Evolutionary conservation across 2,113 vertebrate genomes (phyloP), one percentile per base, ranked within the genome.

Genomic region (Lepisosteus osseus): DNA sequence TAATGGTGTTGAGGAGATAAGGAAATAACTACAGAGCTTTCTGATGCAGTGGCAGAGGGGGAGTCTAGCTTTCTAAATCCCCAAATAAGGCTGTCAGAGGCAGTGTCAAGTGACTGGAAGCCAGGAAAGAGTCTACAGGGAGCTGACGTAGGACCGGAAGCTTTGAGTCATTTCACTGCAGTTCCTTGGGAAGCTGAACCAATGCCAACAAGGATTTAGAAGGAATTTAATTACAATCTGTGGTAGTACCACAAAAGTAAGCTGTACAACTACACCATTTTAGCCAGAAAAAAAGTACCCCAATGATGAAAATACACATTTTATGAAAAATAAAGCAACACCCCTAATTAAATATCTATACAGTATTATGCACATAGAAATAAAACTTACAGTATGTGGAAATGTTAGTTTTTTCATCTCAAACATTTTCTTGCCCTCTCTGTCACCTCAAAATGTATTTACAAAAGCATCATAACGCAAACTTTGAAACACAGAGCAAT

Each of bases 31-130:
- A 9, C 72, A 72, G 71, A 69, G 80, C 76, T 80, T 82, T 84
- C 79, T 82, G 79, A 77, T 72, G 76, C 68, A 76, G 72, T 40
- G 43, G 61, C 79, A 55, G 29, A 29, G 74, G 79, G 81, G 75
- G 13, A 71, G 79, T 75, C 80, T 47, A 7, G 65, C 87, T 83
- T 87, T 87, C 76, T 88, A 91, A 88, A 90, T 91, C 86, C 86
- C 96, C 95, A 95, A 96, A 97, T 97, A 98, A 96, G 97, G 95
- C 79, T 72, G 83, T 66, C 76, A 65, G 75, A 84, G 76, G 79
- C 63, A 65, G 73, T 81, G 11, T 29, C 71, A 86, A 82, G 78
- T 67, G 76, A 77, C 86, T 94, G 90, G 91, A 84, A 79, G 83
- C 83, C 84, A 95, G 94, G 93, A 97, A 97, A 92, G 85, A 78